Evolutionary conservation across 2,797 vertebrate genomes (phyloP).

Genomic region (Emydoidea blandingii): DNA sequence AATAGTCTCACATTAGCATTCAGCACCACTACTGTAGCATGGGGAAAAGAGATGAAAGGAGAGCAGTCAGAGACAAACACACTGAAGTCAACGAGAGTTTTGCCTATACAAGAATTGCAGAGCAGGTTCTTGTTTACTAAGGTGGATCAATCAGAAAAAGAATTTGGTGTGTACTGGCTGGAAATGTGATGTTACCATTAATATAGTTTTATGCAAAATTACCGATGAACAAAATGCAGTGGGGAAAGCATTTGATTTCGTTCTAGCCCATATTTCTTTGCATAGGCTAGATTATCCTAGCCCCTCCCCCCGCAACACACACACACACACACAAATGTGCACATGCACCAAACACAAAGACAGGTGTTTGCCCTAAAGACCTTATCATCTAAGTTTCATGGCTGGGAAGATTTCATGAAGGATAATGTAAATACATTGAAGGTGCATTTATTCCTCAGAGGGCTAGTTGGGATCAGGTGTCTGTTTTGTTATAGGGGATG

Average conservation of each 20-base stretch:
- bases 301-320: too few relatives aligned
- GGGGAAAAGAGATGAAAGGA: not conserved
- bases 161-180: not conserved
- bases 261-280: not conserved
- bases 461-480: not conserved
- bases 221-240: not conserved
- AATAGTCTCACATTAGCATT: not conserved
- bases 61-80: not conserved
- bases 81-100: not conserved
- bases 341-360: not conserved
- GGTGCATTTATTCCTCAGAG: not conserved
- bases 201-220: not conserved
- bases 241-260: not conserved
- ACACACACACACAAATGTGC: not conserved
- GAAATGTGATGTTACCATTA: not conserved
- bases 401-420: not conserved
- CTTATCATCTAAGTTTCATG: conserved; percentile 9
- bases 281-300: not conserved
- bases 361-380: not conserved
- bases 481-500: not conserved
- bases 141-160: not conserved
- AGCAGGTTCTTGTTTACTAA: not conserved
- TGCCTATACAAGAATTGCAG: not conserved
- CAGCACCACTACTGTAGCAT: not conserved
- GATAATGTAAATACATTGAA: not conserved